Evolutionary conservation across 2,113 vertebrate genomes (phyloP).

Genomic region (Callocephalon fimbriatum): DNA sequence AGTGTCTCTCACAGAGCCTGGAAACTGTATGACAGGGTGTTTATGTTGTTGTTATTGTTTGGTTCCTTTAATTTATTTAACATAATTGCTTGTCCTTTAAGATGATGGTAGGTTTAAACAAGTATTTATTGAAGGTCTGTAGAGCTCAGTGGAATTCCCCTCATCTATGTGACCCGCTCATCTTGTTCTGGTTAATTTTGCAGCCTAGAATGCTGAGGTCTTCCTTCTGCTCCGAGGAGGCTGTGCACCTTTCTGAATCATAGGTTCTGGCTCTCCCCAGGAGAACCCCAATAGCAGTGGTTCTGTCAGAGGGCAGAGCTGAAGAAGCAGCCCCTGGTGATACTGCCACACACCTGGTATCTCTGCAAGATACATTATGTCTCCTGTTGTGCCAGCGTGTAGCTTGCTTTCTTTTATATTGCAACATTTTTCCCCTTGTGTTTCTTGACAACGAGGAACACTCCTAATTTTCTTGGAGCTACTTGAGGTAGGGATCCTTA

Average conservation of each 20-base stretch:
- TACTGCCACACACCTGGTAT: neutral
- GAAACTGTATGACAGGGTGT: constrained; percentile 24
- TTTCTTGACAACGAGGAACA: neutral
- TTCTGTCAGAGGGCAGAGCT: neutral
- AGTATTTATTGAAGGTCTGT: neutral
- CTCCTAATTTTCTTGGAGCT: neutral
- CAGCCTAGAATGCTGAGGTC: neutral
- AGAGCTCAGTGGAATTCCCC: neutral
- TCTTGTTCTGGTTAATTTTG: neutral
- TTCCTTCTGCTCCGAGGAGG: neutral
- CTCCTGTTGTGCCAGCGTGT: neutral
- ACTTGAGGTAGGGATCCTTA: neutral
- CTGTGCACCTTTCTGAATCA: neutral
- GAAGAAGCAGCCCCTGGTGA: neutral
- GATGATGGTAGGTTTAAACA: neutral
- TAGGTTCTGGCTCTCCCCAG: neutral
- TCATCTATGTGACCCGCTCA: neutral
- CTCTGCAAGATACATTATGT: neutral
- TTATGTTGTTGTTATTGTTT: neutral
- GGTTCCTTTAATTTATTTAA: constrained; percentile 5
- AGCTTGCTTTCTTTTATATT: neutral
- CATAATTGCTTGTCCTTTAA: neutral
- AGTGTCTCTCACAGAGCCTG: constrained; percentile 21
- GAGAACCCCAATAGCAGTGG: neutral
- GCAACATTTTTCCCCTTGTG: neutral